These are phyloP conservation scores for Thalassoma bifasciatum DNA, from an alignment of 2,113 vertebrate species.

Conservation along the genomic window DNA sequence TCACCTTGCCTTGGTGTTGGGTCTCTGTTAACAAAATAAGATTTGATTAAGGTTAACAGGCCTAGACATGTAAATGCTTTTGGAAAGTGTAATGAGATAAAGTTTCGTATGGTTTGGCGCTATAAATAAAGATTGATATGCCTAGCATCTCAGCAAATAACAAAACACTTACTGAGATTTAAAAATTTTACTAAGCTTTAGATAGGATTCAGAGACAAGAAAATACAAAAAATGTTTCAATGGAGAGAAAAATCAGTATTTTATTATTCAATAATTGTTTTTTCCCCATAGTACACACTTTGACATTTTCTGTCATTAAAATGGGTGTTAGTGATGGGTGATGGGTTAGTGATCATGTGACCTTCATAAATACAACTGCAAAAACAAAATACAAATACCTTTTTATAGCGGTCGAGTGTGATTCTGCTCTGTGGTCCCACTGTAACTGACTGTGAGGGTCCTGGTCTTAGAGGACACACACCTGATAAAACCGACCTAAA, in stretches of 20 bases:
- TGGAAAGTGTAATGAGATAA: too few relatives aligned
- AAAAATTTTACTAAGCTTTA: background rate
- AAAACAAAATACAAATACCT: slow-evolving; percentile 40
- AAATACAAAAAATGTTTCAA: background rate
- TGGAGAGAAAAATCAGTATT: too few relatives aligned
- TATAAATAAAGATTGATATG: too few relatives aligned
- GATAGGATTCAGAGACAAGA: background rate
- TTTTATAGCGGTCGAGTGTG: slow-evolving; percentile 46
- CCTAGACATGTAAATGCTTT: too few relatives aligned
- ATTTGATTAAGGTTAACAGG: too few relatives aligned
- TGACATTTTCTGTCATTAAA: background rate
- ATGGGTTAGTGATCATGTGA: background rate
- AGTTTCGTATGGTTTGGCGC: too few relatives aligned
- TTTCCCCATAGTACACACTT: background rate
- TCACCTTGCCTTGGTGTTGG: too few relatives aligned
- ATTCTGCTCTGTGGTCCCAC: slow-evolving; percentile 46
- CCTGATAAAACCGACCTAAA: slow-evolving; percentile 48
- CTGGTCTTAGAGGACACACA: slow-evolving; percentile 20
- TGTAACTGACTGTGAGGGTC: slow-evolving; percentile 12
- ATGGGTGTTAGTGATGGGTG: too few relatives aligned
- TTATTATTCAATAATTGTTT: too few relatives aligned
- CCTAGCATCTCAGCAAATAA: background rate
- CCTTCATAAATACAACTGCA: background rate
- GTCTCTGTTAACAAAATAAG: too few relatives aligned
- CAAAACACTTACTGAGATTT: background rate